Percentiles rank a stretch among this genome's conserved stretches.
Conservation (phyloP, 2,888 invertebrate genomes). For the Papilio demoleus region DNA sequence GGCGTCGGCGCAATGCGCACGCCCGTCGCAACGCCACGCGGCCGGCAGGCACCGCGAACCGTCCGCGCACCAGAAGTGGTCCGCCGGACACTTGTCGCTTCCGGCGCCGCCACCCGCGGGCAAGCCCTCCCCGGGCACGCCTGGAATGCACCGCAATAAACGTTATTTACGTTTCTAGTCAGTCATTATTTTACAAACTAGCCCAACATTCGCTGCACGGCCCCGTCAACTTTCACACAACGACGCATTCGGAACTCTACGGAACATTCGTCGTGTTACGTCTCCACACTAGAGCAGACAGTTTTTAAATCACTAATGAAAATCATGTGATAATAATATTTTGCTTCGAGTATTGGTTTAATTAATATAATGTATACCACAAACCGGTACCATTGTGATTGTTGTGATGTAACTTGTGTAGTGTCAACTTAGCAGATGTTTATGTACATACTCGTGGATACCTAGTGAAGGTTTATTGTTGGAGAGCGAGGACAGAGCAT, state of each 20-base stretch:
- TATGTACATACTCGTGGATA: neutral
- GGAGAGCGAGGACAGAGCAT: neutral
- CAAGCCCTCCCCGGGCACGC: conserved; percentile 42
- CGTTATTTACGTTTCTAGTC: neutral
- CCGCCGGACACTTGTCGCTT: conserved; percentile 56
- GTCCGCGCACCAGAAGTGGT: conserved; percentile 83
- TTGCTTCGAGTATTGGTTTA: neutral
- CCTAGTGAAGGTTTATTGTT: neutral
- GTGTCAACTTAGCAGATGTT: neutral
- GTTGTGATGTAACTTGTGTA: neutral
- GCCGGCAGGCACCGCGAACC: conserved; percentile 84
- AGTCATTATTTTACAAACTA: no score
- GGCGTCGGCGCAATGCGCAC: conserved; percentile 85
- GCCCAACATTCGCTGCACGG: no score
- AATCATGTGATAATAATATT: no score
- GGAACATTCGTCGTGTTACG: no score
- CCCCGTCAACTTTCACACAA: no score
- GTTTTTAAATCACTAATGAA: neutral
- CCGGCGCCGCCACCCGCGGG: conserved; percentile 43
- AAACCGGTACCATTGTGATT: neutral
- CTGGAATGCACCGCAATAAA: conserved; percentile 28
- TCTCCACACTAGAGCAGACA: neutral
- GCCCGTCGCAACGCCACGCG: conserved; percentile 86
- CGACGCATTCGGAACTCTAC: no score
- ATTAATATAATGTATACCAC: neutral